Evolutionary conservation across 1,140 invertebrate genomes (phyloP).

Genomic region (Schmidtea mediterranea): DNA sequence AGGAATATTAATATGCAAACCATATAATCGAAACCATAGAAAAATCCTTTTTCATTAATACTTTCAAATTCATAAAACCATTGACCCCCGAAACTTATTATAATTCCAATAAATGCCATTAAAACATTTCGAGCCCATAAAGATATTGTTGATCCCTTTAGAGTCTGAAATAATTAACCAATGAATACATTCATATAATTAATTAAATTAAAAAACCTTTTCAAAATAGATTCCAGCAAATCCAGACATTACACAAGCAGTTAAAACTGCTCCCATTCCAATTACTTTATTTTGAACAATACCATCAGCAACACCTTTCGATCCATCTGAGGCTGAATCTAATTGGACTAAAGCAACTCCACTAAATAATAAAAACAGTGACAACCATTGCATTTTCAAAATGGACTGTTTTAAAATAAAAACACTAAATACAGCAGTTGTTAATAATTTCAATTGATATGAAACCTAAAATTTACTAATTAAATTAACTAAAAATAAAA

Average conservation of each 20-base stretch:
- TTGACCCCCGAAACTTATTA: conserved; percentile 18
- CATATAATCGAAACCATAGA: conserved; percentile 51
- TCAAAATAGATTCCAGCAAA: conserved; percentile 62
- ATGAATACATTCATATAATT: neutral
- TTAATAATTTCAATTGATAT: conserved; percentile 90
- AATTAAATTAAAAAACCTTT: neutral
- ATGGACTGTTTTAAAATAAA: conserved; percentile 52
- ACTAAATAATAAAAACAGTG: conserved; percentile 48
- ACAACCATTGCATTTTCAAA: conserved; percentile 52
- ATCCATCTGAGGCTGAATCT: conserved; percentile 10
- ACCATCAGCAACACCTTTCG: neutral
- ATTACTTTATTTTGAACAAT: conserved; percentile 34
- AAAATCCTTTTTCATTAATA: conserved; percentile 37
- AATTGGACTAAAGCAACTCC: conserved; percentile 43
- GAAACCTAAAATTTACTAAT: conserved; percentile 59
- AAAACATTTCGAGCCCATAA: conserved; percentile 46
- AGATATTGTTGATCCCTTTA: conserved; percentile 61
- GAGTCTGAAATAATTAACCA: conserved; percentile 46
- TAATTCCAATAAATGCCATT: conserved; percentile 30
- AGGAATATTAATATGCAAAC: conserved; percentile 54
- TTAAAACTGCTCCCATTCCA: conserved; percentile 57
- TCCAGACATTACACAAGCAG: conserved; percentile 71
- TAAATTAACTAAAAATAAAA: no score
- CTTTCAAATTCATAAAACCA: conserved; percentile 14
- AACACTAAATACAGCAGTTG: conserved; percentile 84